These are phyloP conservation scores for Myotis planiceps DNA, from an alignment of 2,797 vertebrate genomes.

Conservation along the genomic window DNA sequence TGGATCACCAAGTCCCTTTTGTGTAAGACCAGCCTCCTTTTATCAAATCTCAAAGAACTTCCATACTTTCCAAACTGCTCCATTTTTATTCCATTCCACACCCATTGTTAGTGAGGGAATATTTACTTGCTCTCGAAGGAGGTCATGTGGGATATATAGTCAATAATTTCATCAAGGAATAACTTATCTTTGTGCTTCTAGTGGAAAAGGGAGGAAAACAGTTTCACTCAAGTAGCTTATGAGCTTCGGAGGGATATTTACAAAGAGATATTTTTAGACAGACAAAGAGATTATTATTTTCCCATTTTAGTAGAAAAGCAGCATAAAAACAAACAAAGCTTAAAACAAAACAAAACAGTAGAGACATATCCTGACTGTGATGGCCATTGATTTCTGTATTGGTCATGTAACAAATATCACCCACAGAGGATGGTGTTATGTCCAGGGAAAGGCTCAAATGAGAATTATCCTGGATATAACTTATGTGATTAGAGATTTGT, in stretches of 20 bases:
- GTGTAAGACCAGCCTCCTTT: not conserved
- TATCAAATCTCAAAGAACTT: constrained; percentile 48
- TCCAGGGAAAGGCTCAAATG: not conserved
- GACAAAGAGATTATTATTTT: constrained; percentile 62
- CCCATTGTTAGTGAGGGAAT: constrained; percentile 62
- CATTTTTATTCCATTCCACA: constrained; percentile 37
- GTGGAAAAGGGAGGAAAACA: constrained; percentile 43
- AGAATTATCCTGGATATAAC: not conserved
- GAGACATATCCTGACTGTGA: not conserved
- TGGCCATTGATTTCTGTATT: constrained; percentile 8
- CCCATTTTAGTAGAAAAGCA: constrained; percentile 38
- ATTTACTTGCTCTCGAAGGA: constrained; percentile 61
- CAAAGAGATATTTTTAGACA: constrained; percentile 73
- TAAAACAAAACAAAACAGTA: constrained; percentile 28
- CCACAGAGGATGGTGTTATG: not conserved
- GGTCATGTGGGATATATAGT: constrained; percentile 41
- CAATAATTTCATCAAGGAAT: constrained; percentile 74
- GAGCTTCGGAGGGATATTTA: constrained; percentile 70
- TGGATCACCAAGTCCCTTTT: not conserved
- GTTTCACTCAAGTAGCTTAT: constrained; percentile 55
- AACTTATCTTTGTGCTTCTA: constrained; percentile 64
- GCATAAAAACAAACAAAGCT: constrained; percentile 37
- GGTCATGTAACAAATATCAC: not conserved
- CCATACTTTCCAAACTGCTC: not conserved
- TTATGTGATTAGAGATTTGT: not conserved